Percentiles rank a stretch among this genome's conserved stretches.
These are phyloP conservation scores for Apodemia hepburni DNA, from an alignment of 2,888 invertebrate species.

Conservation along the genomic window DNA sequence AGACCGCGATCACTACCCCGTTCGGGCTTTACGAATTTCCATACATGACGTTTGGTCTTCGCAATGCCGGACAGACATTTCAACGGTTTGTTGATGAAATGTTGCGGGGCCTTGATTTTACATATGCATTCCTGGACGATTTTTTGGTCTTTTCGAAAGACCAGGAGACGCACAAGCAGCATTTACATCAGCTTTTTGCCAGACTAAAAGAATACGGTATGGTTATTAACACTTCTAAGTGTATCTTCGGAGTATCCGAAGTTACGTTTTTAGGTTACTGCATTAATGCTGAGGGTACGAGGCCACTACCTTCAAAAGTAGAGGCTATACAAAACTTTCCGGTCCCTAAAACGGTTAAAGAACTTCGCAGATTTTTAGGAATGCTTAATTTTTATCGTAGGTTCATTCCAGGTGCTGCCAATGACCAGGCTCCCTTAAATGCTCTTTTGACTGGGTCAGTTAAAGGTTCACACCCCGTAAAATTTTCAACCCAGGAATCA, in stretches of 20 bases:
- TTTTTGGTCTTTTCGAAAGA: conserved; percentile 18
- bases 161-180: neutral
- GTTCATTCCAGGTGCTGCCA: conserved; percentile 25
- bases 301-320: conserved; percentile 18
- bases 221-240: neutral
- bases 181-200: neutral
- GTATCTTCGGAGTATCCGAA: neutral
- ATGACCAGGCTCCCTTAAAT: conserved; percentile 23
- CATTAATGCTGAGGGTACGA: conserved; percentile 29
- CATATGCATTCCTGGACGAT: conserved; percentile 20
- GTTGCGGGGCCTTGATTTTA: conserved; percentile 34
- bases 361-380: conserved; percentile 26
- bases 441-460: conserved; percentile 10
- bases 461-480: conserved; percentile 17
- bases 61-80: neutral
- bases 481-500: neutral
- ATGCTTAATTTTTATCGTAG: conserved; percentile 29
- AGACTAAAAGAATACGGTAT: neutral
- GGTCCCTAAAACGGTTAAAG: conserved; percentile 23
- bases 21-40: conserved; percentile 4
- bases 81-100: conserved; percentile 36
- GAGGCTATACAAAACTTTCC: conserved; percentile 24
- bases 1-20: conserved; percentile 31
- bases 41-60: neutral
- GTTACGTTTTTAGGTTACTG: conserved; percentile 36